These are phyloP conservation scores for Thymallus thymallus DNA, from an alignment of 2,113 vertebrate genomes.

Conservation along the genomic window DNA sequence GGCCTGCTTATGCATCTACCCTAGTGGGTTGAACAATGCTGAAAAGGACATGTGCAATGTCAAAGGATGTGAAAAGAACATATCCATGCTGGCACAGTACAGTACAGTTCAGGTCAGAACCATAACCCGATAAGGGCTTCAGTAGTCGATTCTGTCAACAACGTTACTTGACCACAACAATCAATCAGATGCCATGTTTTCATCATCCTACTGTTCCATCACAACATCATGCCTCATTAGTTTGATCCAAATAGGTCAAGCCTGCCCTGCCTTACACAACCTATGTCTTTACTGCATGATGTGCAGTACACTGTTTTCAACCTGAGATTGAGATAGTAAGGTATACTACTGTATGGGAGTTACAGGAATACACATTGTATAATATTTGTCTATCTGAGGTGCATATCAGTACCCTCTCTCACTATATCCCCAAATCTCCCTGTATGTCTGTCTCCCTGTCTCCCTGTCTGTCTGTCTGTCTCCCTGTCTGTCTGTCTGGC, in stretches of 20 bases:
- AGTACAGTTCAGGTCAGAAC: background rate
- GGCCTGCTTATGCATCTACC: too few species aligned
- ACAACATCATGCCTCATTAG: slow-evolving; percentile 24
- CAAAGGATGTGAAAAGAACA: too few species aligned
- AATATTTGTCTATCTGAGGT: background rate
- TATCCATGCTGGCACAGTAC: background rate
- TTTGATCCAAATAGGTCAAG: slow-evolving; percentile 1
- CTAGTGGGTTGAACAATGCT: too few species aligned
- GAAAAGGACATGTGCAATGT: too few species aligned
- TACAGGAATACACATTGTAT: background rate
- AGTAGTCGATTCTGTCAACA: background rate
- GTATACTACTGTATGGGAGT: background rate
- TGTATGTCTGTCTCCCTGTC: background rate
- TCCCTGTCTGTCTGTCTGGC: background rate
- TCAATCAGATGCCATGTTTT: background rate
- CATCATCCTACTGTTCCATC: background rate
- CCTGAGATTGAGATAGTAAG: background rate
- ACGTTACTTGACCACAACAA: background rate
- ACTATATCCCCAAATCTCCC: background rate
- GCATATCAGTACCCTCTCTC: background rate
- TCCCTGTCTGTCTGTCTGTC: background rate
- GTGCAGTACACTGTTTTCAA: slow-evolving; percentile 3
- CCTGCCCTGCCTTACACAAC: background rate
- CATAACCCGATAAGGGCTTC: background rate
- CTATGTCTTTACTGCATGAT: background rate